A percentile compares a stretch with the other conserved stretches of the same genome.
These are phyloP conservation scores for Gerris buenoi DNA, from an alignment of 1,140 invertebrate species.

Conservation along the genomic window DNA sequence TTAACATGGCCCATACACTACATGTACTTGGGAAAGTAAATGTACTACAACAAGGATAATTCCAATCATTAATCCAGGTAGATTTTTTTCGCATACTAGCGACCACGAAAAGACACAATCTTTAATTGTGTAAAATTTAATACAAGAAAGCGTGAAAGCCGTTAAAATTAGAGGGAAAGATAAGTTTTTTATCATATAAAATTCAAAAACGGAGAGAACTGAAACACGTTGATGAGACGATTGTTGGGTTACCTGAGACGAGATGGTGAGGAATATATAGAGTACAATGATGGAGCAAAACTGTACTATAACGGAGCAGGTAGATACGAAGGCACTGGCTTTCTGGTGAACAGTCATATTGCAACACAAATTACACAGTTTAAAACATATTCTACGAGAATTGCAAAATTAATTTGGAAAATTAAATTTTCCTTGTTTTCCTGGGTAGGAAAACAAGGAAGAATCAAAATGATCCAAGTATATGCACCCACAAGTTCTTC, in stretches of 20 bases:
- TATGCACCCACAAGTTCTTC: slow-evolving; percentile 22
- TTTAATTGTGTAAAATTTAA: too few species aligned
- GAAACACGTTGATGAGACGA: neutral
- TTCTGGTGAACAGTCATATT: neutral
- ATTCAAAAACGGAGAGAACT: too few species aligned
- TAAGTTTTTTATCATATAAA: too few species aligned
- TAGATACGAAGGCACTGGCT: neutral
- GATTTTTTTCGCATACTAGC: too few species aligned
- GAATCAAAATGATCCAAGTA: slow-evolving; percentile 26
- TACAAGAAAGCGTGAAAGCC: too few species aligned
- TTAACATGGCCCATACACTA: too few species aligned
- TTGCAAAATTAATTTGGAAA: slow-evolving; percentile 12
- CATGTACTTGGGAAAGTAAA: too few species aligned
- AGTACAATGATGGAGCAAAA: neutral
- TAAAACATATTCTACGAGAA: slow-evolving; percentile 12
- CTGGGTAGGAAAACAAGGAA: slow-evolving; percentile 6
- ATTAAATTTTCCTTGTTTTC: too few species aligned
- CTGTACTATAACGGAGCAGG: neutral
- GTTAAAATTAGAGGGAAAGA: too few species aligned
- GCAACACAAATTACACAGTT: neutral
- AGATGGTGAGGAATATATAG: neutral
- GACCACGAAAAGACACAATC: too few species aligned
- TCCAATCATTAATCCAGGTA: too few species aligned
- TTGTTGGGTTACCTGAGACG: neutral
- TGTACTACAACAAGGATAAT: too few species aligned